Base-by-base conservation (phyloP, 2,797 vertebrate species). In the Aplochiton taeniatus region DNA sequence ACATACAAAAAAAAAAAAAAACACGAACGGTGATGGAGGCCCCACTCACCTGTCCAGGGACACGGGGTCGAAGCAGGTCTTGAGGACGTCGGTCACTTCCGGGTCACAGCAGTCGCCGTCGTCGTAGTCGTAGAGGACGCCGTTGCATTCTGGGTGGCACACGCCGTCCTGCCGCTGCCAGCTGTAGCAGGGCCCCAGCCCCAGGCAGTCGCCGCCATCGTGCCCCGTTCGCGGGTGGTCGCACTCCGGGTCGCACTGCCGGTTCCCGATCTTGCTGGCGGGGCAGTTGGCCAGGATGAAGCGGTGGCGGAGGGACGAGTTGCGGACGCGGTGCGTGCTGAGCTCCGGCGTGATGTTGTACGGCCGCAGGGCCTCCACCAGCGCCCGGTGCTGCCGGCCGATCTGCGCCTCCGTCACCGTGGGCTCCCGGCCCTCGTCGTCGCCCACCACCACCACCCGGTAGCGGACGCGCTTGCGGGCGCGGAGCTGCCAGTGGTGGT, bases 21-120 rank as follows among this genome's bases (percentile, higher is more conserved):
- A 31, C 31, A 31, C 6, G 31, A 31, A 31, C n/a, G n/a, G n/a
- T n/a, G n/a, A n/a, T n/a, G n/a, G n/a, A n/a, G n/a, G n/a, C 31
- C 31, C 31, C 31, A 47, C 93, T 91, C 91, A 99, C 98, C 98
- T 93, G 75, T 91, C 88, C 42, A 93, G 89, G 0, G 98, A 98
- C 70, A 98, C 97, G 0, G 96, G 96, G 80, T 99, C 96, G 0
- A 99, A 99, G 88, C 98, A 99, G 65, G 95, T 98, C 90, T 88
- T 95, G 60, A 77, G 80, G 65, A 96, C 93, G 0, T 98, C 91
- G 0, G 95, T 88, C 66, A 88, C 85, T 9, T 86, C 90, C 0
- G 94, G 93, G 81, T 98, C 94, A 0, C 98, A 99, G 90, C 97
- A 99, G 87, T 99, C 98, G 0, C 97, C 98, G 0, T 98, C 96